Evolutionary conservation across 2,888 invertebrate genomes (phyloP).

Genomic region (Papilio protenor): DNA sequence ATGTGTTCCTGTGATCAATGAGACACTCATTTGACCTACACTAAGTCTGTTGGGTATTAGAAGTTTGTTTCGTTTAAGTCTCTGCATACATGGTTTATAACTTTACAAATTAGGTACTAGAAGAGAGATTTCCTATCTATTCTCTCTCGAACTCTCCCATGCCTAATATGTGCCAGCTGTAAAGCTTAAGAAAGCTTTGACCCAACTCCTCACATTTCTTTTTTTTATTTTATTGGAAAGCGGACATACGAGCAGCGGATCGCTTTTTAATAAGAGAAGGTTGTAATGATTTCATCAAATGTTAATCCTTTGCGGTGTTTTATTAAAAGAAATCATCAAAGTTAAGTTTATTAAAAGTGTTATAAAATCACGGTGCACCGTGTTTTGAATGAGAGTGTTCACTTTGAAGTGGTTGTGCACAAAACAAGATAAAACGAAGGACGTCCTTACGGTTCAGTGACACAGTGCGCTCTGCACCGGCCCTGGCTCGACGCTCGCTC

Average conservation of each 20-base stretch:
- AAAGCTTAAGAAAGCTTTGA: too few relatives aligned
- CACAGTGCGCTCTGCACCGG: slow-evolving; percentile 38
- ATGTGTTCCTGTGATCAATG: neutral
- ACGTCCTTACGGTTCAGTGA: slow-evolving; percentile 43
- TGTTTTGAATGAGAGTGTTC: slow-evolving; percentile 34
- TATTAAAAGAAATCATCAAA: neutral
- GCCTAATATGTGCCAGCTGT: too few relatives aligned
- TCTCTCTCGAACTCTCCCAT: too few relatives aligned
- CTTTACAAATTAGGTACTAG: too few relatives aligned
- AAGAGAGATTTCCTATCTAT: too few relatives aligned
- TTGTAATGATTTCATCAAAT: neutral
- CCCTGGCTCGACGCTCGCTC: slow-evolving; percentile 18
- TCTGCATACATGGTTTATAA: too few relatives aligned
- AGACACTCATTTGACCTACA: neutral
- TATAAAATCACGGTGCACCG: slow-evolving; percentile 12
- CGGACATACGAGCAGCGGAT: too few relatives aligned
- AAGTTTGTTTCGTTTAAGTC: too few relatives aligned
- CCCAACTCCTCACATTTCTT: neutral
- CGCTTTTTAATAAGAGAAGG: neutral
- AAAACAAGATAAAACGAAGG: slow-evolving; percentile 44
- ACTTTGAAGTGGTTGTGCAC: slow-evolving; percentile 39
- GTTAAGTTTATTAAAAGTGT: slow-evolving; percentile 22
- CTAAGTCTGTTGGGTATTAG: neutral
- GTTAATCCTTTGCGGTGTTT: neutral
- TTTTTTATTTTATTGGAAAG: too few relatives aligned